phyloP scores from a whole-genome alignment of 1,140 invertebrate genomes.

The Eueides isabella region DNA sequence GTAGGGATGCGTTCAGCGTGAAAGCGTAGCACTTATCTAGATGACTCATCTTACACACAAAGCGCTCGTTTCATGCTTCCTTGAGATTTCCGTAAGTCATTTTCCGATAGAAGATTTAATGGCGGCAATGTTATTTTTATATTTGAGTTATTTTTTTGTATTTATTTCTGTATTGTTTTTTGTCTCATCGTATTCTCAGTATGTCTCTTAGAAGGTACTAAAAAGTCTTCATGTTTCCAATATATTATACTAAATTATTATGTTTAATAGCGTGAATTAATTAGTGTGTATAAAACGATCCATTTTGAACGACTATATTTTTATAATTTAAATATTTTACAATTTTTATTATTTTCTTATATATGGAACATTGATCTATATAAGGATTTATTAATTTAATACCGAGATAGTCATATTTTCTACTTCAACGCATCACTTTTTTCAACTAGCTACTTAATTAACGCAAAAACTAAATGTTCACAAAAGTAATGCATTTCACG shows the following conservation, averaged over 20 bases:
- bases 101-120: constrained; percentile 20
- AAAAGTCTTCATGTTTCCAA: too few species aligned
- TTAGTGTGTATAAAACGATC: too few species aligned
- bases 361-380: too few species aligned
- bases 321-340: too few species aligned
- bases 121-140: neutral
- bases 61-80: constrained; percentile 50
- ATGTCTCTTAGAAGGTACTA: too few species aligned
- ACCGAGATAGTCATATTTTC: too few species aligned
- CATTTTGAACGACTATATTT: too few species aligned
- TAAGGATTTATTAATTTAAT: too few species aligned
- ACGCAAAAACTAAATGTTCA: neutral
- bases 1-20: constrained; percentile 45
- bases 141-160: neutral
- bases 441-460: neutral
- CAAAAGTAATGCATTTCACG: neutral
- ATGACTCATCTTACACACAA: constrained; percentile 70
- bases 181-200: neutral
- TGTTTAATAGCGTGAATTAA: too few species aligned
- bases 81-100: constrained; percentile 45
- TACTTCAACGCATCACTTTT: too few species aligned
- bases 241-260: too few species aligned
- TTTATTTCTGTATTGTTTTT: neutral
- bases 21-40: constrained; percentile 74
- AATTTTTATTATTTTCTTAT: too few species aligned